A percentile compares a stretch with the other conserved stretches of the same genome.
Evolutionary conservation across 2,797 vertebrate species (phyloP).

Genomic region (Kryptopterus vitreolus): DNA sequence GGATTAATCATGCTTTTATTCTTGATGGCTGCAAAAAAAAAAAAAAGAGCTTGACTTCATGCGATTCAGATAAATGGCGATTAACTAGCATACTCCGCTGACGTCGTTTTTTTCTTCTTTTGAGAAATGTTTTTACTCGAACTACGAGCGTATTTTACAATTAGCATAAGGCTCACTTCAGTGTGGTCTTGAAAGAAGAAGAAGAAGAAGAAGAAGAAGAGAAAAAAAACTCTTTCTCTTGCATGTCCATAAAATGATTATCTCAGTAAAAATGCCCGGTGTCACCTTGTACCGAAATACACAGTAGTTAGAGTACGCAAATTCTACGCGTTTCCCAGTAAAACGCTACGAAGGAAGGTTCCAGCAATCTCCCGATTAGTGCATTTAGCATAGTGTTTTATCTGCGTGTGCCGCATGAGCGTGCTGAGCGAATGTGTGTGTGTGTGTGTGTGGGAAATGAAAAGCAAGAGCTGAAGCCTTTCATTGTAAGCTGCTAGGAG

Average conservation of each 20-base stretch:
- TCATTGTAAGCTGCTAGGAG: slow-evolving; percentile 54
- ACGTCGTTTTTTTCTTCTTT: slow-evolving; percentile 12
- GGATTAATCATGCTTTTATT: slow-evolving; percentile 56
- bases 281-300: background rate
- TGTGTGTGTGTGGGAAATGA: slow-evolving; percentile 33
- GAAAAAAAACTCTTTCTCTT: background rate
- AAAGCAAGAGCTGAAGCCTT: slow-evolving; percentile 48
- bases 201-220: too few species aligned
- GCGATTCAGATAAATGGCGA: slow-evolving; percentile 42
- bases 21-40: slow-evolving; percentile 43
- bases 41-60: slow-evolving; percentile 45
- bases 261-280: background rate
- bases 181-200: background rate
- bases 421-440: slow-evolving; percentile 29
- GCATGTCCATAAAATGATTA: background rate
- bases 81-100: slow-evolving; percentile 40
- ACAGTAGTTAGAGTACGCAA: too few species aligned
- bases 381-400: slow-evolving; percentile 18
- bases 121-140: slow-evolving; percentile 1
- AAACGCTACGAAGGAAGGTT: background rate
- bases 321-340: background rate
- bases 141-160: background rate
- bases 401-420: background rate
- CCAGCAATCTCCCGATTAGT: background rate
- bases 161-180: background rate